phyloP scores from a whole-genome alignment of 2,797 vertebrate genomes.

The Setipinna tenuifilis region DNA sequence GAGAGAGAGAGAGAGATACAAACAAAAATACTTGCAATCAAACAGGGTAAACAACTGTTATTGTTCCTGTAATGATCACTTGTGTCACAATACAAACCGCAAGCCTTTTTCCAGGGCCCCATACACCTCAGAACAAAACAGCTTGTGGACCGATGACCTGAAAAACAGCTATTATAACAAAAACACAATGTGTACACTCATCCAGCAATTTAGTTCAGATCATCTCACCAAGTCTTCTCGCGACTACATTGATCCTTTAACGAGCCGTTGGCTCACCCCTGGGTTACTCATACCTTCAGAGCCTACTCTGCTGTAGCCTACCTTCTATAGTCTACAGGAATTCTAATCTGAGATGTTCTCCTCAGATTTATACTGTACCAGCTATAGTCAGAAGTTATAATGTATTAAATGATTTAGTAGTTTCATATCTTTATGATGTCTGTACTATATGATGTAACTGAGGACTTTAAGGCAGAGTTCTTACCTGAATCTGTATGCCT shows the following conservation, averaged over 20 bases:
- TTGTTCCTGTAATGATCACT: constrained; percentile 8
- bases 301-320: not conserved
- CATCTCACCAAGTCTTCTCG: not conserved
- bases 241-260: constrained; percentile 1
- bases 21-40: not conserved
- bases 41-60: not conserved
- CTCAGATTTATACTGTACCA: not conserved
- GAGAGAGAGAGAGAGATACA: not conserved
- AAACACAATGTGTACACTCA: constrained; percentile 7
- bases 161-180: constrained; percentile 15
- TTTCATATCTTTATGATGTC: not conserved
- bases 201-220: not conserved
- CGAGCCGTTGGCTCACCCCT: not conserved
- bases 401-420: not conserved
- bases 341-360: not conserved
- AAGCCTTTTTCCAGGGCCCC: not conserved
- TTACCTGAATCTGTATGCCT: too few species aligned
- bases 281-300: not conserved
- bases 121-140: constrained; percentile 14
- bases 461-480: too few species aligned
- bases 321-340: not conserved
- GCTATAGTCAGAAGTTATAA: not conserved
- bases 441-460: too few species aligned
- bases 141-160: not conserved
- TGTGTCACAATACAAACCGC: constrained; percentile 10